Evolutionary conservation across 92 coral and sea anemone species (phyloP).

Genomic region (Zoanthus solanderi): DNA sequence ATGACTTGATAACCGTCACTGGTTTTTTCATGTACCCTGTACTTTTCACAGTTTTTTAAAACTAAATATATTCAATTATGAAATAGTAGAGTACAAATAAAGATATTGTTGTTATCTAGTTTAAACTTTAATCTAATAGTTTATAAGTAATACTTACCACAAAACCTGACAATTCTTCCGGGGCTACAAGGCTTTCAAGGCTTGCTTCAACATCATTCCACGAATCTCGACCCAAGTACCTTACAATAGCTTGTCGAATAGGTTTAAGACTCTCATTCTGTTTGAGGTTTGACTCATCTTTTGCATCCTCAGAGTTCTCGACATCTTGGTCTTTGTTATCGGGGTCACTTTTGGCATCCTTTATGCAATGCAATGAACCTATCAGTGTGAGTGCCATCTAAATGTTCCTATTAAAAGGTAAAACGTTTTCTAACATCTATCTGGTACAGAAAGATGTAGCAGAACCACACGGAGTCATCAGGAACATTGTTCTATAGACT

Average conservation of each 20-base stretch:
- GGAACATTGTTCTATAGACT: not conserved
- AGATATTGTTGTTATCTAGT: too few species aligned
- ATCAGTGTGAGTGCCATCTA: not conserved
- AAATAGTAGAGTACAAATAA: too few species aligned
- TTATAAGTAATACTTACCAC: not conserved
- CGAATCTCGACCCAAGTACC: conserved; percentile 1
- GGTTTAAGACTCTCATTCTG: not conserved
- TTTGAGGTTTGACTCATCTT: not conserved
- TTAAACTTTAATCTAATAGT: not conserved
- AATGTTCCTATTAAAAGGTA: not conserved
- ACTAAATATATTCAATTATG: too few species aligned
- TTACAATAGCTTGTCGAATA: not conserved
- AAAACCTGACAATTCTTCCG: not conserved
- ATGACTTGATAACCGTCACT: too few species aligned
- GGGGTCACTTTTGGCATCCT: not conserved
- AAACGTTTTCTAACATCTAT: not conserved
- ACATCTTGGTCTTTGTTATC: too few species aligned
- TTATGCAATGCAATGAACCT: not conserved
- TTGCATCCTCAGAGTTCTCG: not conserved
- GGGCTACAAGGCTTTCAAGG: not conserved
- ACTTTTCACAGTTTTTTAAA: too few species aligned
- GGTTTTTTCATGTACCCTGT: too few species aligned
- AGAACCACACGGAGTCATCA: not conserved
- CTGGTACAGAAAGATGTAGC: not conserved
- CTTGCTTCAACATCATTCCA: not conserved